phyloP scores from a whole-genome alignment of 2,113 vertebrate genomes.

The Ochotona princeps region DNA sequence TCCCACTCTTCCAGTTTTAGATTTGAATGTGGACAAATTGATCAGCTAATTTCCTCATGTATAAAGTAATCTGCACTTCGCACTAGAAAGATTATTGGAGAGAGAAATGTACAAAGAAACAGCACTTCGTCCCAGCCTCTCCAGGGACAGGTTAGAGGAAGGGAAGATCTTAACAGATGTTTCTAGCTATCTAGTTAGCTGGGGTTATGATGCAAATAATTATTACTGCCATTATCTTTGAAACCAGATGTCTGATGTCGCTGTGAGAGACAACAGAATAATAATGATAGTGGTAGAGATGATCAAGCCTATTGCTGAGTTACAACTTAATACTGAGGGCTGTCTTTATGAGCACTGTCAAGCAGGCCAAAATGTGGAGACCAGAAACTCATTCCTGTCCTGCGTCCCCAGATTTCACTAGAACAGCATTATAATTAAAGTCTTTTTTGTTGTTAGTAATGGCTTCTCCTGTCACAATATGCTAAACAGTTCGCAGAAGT shows the following conservation, averaged over 20 bases:
- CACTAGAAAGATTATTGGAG: slow-evolving; percentile 33
- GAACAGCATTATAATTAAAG: slow-evolving; percentile 64
- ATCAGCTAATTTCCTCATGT: slow-evolving; percentile 34
- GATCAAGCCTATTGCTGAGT: slow-evolving; percentile 63
- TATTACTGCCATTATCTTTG: slow-evolving; percentile 84
- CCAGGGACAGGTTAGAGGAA: slow-evolving; percentile 70
- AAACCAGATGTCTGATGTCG: slow-evolving; percentile 82
- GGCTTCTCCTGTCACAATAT: slow-evolving; percentile 59
- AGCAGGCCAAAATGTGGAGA: slow-evolving; percentile 57
- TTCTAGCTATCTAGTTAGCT: slow-evolving; percentile 80
- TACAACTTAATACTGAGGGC: slow-evolving; percentile 73
- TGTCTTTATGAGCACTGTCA: slow-evolving; percentile 29
- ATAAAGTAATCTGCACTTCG: slow-evolving; percentile 31
- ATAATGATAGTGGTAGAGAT: slow-evolving; percentile 76
- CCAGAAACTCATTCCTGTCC: background rate
- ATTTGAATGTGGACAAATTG: background rate
- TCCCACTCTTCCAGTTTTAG: background rate
- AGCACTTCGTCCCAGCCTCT: slow-evolving; percentile 19
- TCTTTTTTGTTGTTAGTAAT: slow-evolving; percentile 77
- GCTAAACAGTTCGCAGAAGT: slow-evolving; percentile 65
- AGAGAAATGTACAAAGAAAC: background rate
- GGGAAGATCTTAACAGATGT: slow-evolving; percentile 81
- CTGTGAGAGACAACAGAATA: slow-evolving; percentile 77
- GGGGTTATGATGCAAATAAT: slow-evolving; percentile 84
- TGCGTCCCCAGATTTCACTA: slow-evolving; percentile 49